These are phyloP conservation scores for Fregetta grallaria DNA, from an alignment of 2,113 vertebrate genomes.

Conservation along the genomic window DNA sequence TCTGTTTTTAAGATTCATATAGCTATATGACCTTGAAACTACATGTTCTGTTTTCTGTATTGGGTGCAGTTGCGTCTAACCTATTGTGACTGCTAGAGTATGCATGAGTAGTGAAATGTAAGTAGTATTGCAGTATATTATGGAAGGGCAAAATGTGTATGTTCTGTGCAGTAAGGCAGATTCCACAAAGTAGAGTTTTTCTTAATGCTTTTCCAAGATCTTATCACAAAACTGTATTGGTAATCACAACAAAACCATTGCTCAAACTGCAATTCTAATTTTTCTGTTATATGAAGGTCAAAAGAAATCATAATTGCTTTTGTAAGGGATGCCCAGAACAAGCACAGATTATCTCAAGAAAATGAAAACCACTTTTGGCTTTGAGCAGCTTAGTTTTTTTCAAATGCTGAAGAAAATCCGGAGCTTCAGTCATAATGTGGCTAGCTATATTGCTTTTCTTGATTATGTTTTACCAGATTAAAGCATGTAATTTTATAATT, in stretches of 20 bases:
- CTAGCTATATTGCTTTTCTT: neutral
- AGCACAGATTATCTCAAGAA: neutral
- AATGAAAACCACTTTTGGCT: neutral
- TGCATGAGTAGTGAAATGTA: neutral
- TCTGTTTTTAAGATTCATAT: neutral
- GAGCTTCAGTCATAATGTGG: neutral
- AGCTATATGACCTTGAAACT: neutral
- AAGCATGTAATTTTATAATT: neutral
- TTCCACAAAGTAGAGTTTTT: neutral
- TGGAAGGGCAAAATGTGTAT: neutral
- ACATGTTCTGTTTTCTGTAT: neutral
- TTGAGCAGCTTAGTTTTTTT: neutral
- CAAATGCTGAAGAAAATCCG: neutral
- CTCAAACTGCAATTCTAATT: neutral
- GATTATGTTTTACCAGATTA: neutral
- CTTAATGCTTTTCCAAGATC: neutral
- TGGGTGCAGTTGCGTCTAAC: neutral
- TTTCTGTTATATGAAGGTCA: neutral
- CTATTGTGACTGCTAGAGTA: neutral
- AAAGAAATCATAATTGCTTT: neutral
- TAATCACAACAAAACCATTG: neutral
- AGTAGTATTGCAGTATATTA: neutral
- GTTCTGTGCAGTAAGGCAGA: neutral
- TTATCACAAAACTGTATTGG: neutral
- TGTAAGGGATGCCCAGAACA: neutral